Evolutionary conservation across 2,797 vertebrate genomes (phyloP).

Genomic region (Notoglanidium macrostoma): DNA sequence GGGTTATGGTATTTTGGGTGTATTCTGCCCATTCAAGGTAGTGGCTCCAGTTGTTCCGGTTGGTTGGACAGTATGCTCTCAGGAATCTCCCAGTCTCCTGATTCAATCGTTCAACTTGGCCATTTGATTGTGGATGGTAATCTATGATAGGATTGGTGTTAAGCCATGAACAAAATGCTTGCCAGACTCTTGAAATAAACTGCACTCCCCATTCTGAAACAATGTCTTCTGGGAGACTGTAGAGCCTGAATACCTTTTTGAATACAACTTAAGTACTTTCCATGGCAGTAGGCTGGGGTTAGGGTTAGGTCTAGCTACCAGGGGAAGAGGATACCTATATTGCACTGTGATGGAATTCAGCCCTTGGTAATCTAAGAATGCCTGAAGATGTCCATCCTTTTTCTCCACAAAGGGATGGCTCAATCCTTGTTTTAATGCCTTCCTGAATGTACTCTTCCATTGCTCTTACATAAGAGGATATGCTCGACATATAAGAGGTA

Average conservation of each 20-base stretch:
- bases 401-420: not conserved
- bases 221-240: too few relatives aligned
- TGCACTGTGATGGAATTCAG: not conserved
- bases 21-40: not conserved
- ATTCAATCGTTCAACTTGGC: not conserved
- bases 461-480: not conserved
- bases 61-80: not conserved
- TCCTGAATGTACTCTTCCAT: too few relatives aligned
- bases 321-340: not conserved
- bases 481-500: not conserved
- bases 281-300: too few relatives aligned
- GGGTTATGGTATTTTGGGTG: not conserved
- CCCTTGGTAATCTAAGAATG: not conserved
- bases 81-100: too few relatives aligned
- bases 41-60: not conserved
- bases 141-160: too few relatives aligned
- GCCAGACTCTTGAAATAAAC: too few relatives aligned
- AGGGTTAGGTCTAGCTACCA: not conserved
- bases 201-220: too few relatives aligned
- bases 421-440: too few relatives aligned
- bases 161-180: too few relatives aligned
- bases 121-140: not conserved
- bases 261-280: too few relatives aligned
- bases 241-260: too few relatives aligned
- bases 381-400: too few relatives aligned